Evolutionary conservation across 2,113 vertebrate genomes (phyloP).

Genomic region (Cricetomys ansorgei): DNA sequence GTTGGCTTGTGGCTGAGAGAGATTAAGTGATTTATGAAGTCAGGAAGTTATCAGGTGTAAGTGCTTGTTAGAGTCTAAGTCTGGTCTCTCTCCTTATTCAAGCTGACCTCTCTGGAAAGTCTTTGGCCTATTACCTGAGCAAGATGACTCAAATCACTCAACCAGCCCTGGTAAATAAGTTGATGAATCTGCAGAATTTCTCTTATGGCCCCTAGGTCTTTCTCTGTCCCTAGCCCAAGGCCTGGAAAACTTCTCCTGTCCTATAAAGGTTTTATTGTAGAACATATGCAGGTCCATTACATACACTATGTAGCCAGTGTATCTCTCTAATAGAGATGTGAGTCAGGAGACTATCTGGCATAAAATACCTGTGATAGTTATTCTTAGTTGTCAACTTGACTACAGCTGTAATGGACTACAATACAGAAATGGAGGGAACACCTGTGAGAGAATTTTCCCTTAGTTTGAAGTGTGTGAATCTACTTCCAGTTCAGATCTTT

Average conservation of each 20-base stretch:
- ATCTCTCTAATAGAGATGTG: too few species aligned
- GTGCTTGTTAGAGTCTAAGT: neutral
- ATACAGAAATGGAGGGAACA: neutral
- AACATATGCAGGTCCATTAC: neutral
- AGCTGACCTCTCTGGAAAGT: fast-evolving
- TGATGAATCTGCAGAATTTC: neutral
- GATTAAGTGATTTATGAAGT: neutral
- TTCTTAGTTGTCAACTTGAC: neutral
- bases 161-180: neutral
- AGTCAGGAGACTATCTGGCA: neutral
- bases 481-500: neutral
- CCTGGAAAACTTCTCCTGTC: neutral
- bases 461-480: neutral
- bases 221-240: fast-evolving
- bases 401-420: neutral
- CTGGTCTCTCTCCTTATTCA: fast-evolving
- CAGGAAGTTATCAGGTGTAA: neutral
- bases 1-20: neutral
- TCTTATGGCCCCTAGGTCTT: neutral
- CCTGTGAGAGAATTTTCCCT: neutral
- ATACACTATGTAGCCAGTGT: neutral
- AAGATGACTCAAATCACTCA: neutral
- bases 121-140: neutral
- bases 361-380: neutral
- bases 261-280: neutral